Percentiles rank a stretch among this genome's conserved stretches.
Evolutionary conservation across 2,113 vertebrate genomes (phyloP).

Genomic region (Prolemur simus): DNA sequence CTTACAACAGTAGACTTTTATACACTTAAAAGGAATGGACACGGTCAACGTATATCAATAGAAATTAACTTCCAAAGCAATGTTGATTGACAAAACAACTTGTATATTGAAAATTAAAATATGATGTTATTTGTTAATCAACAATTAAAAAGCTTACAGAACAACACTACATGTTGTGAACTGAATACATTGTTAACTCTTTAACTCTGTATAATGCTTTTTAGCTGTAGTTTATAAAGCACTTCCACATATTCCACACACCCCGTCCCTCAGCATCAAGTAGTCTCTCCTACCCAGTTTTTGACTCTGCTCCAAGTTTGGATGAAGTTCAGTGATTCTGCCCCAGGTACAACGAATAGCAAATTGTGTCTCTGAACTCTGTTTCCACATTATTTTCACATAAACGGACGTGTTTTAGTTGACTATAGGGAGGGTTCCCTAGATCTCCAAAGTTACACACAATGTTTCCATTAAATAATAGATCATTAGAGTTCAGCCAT

Average conservation of each 20-base stretch:
- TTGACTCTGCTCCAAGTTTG: conserved; percentile 49
- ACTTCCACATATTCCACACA: too few relatives aligned
- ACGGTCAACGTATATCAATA: background rate
- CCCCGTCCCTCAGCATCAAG: background rate
- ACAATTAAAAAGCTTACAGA: background rate
- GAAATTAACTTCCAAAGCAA: background rate
- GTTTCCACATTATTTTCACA: background rate
- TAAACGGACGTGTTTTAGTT: conserved; percentile 32
- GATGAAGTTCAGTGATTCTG: conserved; percentile 61
- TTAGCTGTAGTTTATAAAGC: background rate
- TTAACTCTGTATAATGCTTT: background rate
- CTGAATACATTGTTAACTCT: background rate
- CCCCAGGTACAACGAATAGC: conserved; percentile 34
- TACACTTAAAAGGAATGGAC: background rate
- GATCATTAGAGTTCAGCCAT: conserved; percentile 74
- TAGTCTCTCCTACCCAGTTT: background rate
- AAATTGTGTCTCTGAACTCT: conserved; percentile 34
- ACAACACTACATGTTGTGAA: background rate
- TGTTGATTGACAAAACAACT: background rate
- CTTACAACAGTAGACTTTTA: background rate
- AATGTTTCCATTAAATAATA: conserved; percentile 76
- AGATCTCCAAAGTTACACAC: conserved; percentile 53
- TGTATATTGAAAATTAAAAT: background rate
- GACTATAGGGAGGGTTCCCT: background rate
- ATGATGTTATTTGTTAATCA: background rate